A percentile compares a stretch with the other conserved stretches of the same genome.
These are phyloP conservation scores for Amitus sp. DNA, from an alignment of 2,888 invertebrate species.

Conservation along the genomic window DNA sequence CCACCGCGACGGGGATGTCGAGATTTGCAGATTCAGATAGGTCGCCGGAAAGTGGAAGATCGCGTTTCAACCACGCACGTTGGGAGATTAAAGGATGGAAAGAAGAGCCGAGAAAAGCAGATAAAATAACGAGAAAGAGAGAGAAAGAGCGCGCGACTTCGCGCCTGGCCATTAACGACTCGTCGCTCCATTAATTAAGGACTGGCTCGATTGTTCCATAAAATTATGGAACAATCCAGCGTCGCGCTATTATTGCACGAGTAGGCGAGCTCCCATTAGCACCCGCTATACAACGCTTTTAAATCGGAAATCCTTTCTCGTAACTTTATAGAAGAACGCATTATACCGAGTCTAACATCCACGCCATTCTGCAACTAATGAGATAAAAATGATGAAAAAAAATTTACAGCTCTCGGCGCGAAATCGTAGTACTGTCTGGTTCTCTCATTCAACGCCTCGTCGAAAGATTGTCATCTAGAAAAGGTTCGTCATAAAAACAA, in stretches of 20 bases:
- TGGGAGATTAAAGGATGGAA: constrained; percentile 18
- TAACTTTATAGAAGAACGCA: too few relatives aligned
- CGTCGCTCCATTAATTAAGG: constrained; percentile 59
- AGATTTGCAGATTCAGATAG: constrained; percentile 36
- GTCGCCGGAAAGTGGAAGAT: constrained; percentile 32
- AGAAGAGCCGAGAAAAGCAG: constrained; percentile 18
- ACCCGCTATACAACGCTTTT: too few relatives aligned
- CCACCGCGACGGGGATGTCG: constrained; percentile 26
- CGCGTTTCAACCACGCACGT: constrained; percentile 32
- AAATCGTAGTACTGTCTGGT: too few relatives aligned
- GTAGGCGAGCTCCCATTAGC: constrained; percentile 13
- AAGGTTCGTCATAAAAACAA: too few relatives aligned
- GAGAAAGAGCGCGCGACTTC: constrained; percentile 32
- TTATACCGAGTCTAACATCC: too few relatives aligned
- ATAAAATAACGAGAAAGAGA: constrained; percentile 16
- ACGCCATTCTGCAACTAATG: too few relatives aligned
- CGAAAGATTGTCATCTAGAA: too few relatives aligned
- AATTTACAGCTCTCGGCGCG: too few relatives aligned
- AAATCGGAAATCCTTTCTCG: too few relatives aligned
- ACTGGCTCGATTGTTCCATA: constrained; percentile 39
- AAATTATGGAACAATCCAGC: constrained; percentile 50
- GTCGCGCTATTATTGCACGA: not conserved
- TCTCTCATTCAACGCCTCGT: too few relatives aligned
- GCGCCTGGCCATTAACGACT: constrained; percentile 45
- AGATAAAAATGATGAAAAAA: too few relatives aligned